Evolutionary conservation across 2,797 vertebrate species (phyloP), one percentile per base, ranked within the genome.

Genomic region (Gymnopithys bicolor): DNA sequence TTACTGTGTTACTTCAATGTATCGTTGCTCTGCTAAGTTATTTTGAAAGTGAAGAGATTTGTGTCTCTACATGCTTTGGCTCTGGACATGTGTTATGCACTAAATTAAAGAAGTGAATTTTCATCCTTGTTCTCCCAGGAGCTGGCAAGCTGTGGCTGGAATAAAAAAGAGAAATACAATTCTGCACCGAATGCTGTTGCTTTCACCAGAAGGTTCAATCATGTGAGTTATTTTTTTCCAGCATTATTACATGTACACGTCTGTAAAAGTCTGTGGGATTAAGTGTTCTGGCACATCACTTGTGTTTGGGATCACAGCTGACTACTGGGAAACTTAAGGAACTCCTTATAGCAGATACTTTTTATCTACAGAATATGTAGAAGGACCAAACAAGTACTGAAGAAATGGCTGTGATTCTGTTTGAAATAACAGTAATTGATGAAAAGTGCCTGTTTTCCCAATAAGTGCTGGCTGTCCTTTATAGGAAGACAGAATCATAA

Each of bases 121-220:
- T 95, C 48, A 77, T 80, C 35, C 76, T 90, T 74, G 15, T 92
- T 97, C 82, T 96, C 76, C 16, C 94, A 99, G 99, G 99, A 99
- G 97, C 98, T 99, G 97, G 99, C 99, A 60, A 99, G 99, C 96
- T 99, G 99, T 94, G 99, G 99, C 96, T 99, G 99, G 99, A 99
- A 99, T 98, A 99, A 99, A 97, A 99, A 99, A 97, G 99, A 99
- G 96, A 99, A 99, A 97, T 99, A 99, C 85, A 99, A 98, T 98
- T 99, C 99, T 53, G 98, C 99, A 94, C 99, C 99, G 16, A 99
- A 99, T 41, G 99, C 99, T n/a, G 99, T 99, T 97, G 99, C 99
- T 97, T 99, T 99, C 97, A 99, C 99, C 70, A 98, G 99, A 97
- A 98, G 99, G 97, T 99, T 99, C 97, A 99, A 99, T 98, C 99